Conservation (phyloP, 2,113 vertebrate species). For the Talpa occidentalis region DNA sequence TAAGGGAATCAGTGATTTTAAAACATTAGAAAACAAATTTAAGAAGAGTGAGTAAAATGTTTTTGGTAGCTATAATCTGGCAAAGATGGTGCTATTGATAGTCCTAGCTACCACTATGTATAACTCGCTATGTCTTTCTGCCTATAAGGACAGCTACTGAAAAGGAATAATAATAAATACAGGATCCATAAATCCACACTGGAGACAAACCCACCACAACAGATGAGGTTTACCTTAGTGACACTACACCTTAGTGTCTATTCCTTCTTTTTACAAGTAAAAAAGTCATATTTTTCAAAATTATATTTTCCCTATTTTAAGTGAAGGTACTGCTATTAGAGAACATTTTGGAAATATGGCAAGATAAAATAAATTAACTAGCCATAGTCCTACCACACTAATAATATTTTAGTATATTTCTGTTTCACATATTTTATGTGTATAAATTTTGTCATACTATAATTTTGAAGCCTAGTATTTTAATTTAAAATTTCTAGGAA, state of each 20-base stretch:
- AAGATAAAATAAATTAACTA: constrained; percentile 11
- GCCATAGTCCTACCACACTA: neutral
- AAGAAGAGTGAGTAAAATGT: neutral
- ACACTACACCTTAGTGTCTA: neutral
- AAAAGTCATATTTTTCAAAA: neutral
- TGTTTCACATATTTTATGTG: neutral
- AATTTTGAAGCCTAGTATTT: constrained; percentile 55
- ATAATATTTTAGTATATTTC: constrained; percentile 9
- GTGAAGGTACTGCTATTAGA: neutral
- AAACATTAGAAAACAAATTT: neutral
- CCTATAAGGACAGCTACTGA: neutral
- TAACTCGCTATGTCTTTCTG: neutral
- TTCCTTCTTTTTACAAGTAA: neutral
- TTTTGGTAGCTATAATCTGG: neutral
- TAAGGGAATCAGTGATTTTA: neutral
- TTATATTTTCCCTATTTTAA: neutral
- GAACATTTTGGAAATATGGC: neutral
- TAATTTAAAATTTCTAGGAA: constrained; percentile 30
- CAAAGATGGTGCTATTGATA: neutral
- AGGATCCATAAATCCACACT: neutral
- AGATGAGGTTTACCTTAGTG: neutral
- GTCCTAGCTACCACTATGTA: neutral
- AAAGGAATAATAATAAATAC: neutral
- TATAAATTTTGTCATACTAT: neutral
- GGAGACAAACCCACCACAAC: neutral